Evolutionary conservation across 2,888 invertebrate genomes (phyloP).

Genomic region (Slavum lentiscoides): DNA sequence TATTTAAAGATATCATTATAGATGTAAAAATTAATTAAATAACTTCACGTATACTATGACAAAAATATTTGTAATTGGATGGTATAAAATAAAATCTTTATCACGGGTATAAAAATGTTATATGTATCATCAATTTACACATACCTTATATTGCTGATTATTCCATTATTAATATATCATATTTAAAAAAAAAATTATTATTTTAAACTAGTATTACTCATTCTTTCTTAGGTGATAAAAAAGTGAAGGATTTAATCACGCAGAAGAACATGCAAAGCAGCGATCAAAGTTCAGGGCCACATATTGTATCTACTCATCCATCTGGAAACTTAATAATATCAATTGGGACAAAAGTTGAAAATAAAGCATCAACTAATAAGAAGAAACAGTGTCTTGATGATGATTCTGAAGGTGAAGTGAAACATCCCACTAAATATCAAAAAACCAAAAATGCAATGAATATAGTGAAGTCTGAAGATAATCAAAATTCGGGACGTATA

Average conservation of each 20-base stretch:
- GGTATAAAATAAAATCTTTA: no score
- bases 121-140: no score
- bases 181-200: background rate
- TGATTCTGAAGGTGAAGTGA: conserved; percentile 11
- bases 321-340: conserved; percentile 46
- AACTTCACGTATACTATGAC: no score
- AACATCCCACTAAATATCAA: conserved; percentile 32
- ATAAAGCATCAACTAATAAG: conserved; percentile 6
- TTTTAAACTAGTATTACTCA: background rate
- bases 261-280: background rate
- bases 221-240: conserved; percentile 29
- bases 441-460: conserved; percentile 45
- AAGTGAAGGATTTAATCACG: conserved; percentile 15
- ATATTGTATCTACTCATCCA: conserved; percentile 34
- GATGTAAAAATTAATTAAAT: no score
- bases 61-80: no score
- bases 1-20: no score
- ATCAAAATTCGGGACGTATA: conserved; percentile 9
- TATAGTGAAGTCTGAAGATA: conserved; percentile 16
- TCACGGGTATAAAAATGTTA: no score
- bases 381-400: conserved; percentile 24
- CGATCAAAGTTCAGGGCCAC: conserved; percentile 22
- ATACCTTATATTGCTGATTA: background rate
- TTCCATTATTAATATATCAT: background rate
- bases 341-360: conserved; percentile 44